A percentile compares a stretch with the other conserved stretches of the same genome.
These are phyloP conservation scores for Theodoxus fluviatilis DNA, from an alignment of 2,888 invertebrate species.

Conservation along the genomic window DNA sequence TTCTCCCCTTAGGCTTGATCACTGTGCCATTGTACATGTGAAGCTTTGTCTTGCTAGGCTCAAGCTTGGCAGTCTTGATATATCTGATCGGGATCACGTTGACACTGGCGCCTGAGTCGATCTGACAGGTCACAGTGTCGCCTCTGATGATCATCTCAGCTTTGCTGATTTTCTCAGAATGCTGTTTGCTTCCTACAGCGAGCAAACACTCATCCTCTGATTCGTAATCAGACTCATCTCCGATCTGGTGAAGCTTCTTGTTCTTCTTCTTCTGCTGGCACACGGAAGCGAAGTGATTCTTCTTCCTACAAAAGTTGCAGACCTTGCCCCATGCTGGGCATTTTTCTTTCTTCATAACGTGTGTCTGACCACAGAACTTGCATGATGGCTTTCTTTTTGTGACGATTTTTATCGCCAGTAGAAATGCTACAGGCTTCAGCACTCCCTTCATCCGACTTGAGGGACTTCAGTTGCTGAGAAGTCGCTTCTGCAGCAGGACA, in stretches of 20 bases:
- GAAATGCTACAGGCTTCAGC: too few relatives aligned
- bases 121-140: neutral
- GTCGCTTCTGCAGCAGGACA: slow-evolving; percentile 18
- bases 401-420: neutral
- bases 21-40: neutral
- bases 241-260: slow-evolving; percentile 25
- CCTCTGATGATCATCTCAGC: neutral
- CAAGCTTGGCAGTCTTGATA: neutral
- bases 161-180: neutral
- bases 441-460: neutral
- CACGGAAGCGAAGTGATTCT: slow-evolving; percentile 31
- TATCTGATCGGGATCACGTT: slow-evolving; percentile 5
- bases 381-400: slow-evolving; percentile 24
- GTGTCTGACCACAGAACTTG: slow-evolving; percentile 32
- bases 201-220: neutral
- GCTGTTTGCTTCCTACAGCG: neutral
- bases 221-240: slow-evolving; percentile 19
- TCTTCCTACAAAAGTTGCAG: slow-evolving; percentile 29
- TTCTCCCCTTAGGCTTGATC: slow-evolving; percentile 4
- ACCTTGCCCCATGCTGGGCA: slow-evolving; percentile 37
- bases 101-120: neutral
- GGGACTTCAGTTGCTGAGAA: slow-evolving; percentile 4
- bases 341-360: slow-evolving; percentile 29
- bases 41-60: neutral
- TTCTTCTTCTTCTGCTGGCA: neutral